phyloP scores from a whole-genome alignment of 2,888 invertebrate species.

The Fabriciana adippe region DNA sequence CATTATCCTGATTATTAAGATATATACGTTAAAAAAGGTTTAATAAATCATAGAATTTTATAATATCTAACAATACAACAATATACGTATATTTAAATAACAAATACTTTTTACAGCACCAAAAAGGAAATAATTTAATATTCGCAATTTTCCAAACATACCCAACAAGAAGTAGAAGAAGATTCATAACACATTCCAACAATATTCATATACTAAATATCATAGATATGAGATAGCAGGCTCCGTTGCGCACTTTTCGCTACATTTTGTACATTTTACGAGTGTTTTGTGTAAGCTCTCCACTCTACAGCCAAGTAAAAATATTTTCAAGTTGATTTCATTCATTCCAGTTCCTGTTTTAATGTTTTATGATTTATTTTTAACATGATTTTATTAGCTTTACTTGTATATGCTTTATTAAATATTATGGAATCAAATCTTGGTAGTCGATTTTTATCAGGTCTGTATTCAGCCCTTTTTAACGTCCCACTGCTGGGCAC shows the following conservation, averaged over 20 bases:
- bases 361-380: slow-evolving; percentile 6
- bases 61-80: no score
- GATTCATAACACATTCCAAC: slow-evolving; percentile 19
- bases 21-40: no score
- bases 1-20: no score
- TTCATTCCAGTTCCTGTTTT: slow-evolving; percentile 8
- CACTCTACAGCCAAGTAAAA: slow-evolving; percentile 17
- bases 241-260: slow-evolving; percentile 24
- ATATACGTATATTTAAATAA: background rate
- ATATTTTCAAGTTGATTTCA: slow-evolving; percentile 25
- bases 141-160: slow-evolving; percentile 2
- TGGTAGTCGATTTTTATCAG: no score
- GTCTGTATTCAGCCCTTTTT: no score
- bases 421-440: background rate
- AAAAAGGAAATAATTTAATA: slow-evolving; percentile 13
- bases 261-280: slow-evolving; percentile 31
- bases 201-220: slow-evolving; percentile 24
- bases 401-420: background rate
- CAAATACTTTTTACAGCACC: slow-evolving; percentile 1
- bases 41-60: no score
- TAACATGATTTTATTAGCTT: background rate
- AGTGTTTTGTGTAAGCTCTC: slow-evolving; percentile 24
- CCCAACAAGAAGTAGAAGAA: slow-evolving; percentile 4
- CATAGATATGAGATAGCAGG: slow-evolving; percentile 22
- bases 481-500: no score